Evolutionary conservation across 2,113 vertebrate genomes (phyloP), one percentile per base, ranked within the genome.

Genomic region (Rhea americana): DNA sequence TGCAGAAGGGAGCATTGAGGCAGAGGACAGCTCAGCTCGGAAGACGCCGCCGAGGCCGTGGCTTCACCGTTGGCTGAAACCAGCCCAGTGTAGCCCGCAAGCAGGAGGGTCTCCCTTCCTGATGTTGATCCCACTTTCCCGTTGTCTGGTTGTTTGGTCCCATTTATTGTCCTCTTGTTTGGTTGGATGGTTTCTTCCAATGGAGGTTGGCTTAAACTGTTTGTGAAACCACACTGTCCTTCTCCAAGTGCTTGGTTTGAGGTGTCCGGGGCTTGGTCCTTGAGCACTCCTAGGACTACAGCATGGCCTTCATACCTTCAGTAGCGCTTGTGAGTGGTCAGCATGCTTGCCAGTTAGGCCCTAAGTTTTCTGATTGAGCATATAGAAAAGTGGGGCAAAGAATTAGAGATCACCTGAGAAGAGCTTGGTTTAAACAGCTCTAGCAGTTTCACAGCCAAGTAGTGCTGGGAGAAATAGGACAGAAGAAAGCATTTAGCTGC

Each of bases 161-260:
- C 45, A 18, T 47, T 6, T 6, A 18, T 17, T 47, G 45, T 47
- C 45, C 45, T 47, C 17, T 47, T 47, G 45, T 15, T 76, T 51
- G 8, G 1, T 53, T 74, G 11, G 50, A 11, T 32, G 35, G 3
- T 56, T 17, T 82, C 7, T 85, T 73, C 41, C 18, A 32, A 3
- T 55, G 70, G 37, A 67, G 20, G 2, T 21, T n/a, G 53, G 18
- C 35, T 85, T 47, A 76, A 89, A 62, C 8, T 5, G 7, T 4
- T 43, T 41, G 61, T 63, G 66, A 30, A 47, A 17, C 63, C 13
- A 17, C 6, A 2, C 32, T 2, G 1, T 21, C 0, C 0, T 47
- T 79, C n/a, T 80, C 18, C 45, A 5, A 4, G 0, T 41, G 45
- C n/a, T 53, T 58, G 15, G 3, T 56, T 65, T 73, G 71, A 41